phyloP scores from a whole-genome alignment of 2,113 vertebrate species.

The Physeter macrocephalus region DNA sequence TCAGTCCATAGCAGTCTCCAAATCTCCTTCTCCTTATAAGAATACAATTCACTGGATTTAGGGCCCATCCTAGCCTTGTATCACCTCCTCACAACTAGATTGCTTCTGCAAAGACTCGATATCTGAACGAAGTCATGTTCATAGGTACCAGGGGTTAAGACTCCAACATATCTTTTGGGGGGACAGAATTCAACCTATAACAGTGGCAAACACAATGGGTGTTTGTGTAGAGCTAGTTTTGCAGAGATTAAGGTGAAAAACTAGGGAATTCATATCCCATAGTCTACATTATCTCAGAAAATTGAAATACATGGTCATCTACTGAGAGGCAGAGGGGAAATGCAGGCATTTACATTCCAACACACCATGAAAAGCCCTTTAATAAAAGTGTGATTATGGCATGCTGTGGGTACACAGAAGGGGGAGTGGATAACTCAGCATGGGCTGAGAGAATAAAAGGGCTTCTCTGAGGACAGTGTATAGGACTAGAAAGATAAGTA shows the following conservation, averaged over 20 bases:
- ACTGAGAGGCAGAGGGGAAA: background rate
- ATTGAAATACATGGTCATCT: background rate
- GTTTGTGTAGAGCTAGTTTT: too few species aligned
- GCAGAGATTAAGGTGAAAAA: background rate
- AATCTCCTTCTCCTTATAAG: background rate
- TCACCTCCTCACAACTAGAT: background rate
- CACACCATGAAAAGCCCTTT: background rate
- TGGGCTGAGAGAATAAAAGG: background rate
- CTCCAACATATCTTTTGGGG: background rate
- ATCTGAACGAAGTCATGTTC: background rate
- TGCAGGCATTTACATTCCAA: background rate
- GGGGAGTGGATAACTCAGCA: rapidly evolving
- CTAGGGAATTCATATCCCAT: too few species aligned
- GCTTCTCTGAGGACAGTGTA: background rate
- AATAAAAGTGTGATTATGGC: background rate
- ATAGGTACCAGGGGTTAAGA: too few species aligned
- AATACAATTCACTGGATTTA: background rate
- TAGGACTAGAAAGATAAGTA: background rate
- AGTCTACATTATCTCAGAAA: background rate
- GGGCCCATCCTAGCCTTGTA: background rate
- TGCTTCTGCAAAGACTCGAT: background rate
- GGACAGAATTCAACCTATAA: background rate
- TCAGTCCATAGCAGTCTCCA: background rate
- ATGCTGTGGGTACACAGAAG: too few species aligned
- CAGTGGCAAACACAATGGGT: background rate